Conservation (phyloP, 2,888 invertebrate genomes). For the Diarsia mendica region DNA sequence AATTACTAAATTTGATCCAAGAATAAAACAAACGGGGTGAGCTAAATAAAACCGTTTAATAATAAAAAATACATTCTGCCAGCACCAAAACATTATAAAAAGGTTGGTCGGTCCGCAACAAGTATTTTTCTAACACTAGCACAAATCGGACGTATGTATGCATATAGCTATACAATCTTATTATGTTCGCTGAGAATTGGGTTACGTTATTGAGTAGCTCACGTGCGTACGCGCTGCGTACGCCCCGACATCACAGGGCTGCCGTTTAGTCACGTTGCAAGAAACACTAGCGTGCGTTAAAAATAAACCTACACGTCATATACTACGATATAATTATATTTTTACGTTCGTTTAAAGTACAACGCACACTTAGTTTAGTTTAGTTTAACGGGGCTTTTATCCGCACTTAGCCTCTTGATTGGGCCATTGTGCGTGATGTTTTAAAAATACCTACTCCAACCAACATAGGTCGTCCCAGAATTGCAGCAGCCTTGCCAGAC, state of each 20-base stretch:
- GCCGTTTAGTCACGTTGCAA: constrained; percentile 50
- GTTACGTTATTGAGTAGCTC: constrained; percentile 40
- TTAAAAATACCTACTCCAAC: no score
- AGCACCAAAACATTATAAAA: no score
- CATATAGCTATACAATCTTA: background rate
- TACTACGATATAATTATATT: constrained; percentile 5
- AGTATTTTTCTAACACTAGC: background rate
- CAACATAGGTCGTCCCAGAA: no score
- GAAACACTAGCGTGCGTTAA: constrained; percentile 26
- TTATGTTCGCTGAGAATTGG: constrained; percentile 36
- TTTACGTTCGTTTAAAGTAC: constrained; percentile 4
- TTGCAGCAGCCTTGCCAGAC: no score
- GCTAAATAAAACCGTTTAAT: no score
- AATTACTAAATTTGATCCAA: no score
- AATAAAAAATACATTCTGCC: no score
- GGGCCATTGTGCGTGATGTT: no score
- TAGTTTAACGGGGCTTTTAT: no score
- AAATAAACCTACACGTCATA: constrained; percentile 44
- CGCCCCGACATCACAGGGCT: constrained; percentile 43
- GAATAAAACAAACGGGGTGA: no score
- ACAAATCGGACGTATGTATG: background rate
- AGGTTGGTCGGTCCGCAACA: no score
- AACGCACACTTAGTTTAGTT: background rate
- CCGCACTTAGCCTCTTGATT: no score
- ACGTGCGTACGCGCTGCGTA: constrained; percentile 53